A percentile compares a stretch with the other conserved stretches of the same genome.
Conservation (phyloP, 2,888 invertebrate species). For the Leptopterna dolabrata region DNA sequence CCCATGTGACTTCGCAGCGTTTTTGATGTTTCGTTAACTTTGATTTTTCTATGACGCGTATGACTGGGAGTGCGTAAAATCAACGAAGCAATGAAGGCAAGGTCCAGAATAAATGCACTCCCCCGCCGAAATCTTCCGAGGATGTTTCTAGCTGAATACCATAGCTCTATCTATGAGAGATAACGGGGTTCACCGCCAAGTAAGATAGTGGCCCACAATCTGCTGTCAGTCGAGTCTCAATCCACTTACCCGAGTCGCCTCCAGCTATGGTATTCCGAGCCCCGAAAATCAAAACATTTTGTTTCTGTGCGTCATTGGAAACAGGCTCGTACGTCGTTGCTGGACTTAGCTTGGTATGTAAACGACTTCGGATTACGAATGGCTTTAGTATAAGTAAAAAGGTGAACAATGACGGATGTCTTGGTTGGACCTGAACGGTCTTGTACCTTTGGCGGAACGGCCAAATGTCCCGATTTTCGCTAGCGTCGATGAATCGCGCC, state of each 20-base stretch:
- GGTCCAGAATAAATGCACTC: no score
- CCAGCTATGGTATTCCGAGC: neutral
- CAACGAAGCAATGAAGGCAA: no score
- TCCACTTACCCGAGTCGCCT: neutral
- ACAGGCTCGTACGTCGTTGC: neutral
- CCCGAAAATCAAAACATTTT: conserved; percentile 8
- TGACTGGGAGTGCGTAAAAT: no score
- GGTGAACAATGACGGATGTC: no score
- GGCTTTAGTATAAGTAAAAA: no score
- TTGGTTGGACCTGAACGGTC: no score
- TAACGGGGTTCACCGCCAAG: neutral
- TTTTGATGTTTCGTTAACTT: no score
- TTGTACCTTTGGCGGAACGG: no score
- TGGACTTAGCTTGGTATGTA: neutral
- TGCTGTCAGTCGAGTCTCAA: neutral
- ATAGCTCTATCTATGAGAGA: neutral
- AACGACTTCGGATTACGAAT: neutral
- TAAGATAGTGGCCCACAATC: neutral
- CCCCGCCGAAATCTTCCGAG: neutral
- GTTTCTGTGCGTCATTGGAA: neutral
- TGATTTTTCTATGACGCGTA: no score
- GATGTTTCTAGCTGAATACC: neutral
- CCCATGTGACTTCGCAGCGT: no score
- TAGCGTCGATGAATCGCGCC: no score
- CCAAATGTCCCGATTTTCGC: no score